Evolutionary conservation across 2,888 invertebrate genomes (phyloP).

Genomic region (Hemaris fuciformis): DNA sequence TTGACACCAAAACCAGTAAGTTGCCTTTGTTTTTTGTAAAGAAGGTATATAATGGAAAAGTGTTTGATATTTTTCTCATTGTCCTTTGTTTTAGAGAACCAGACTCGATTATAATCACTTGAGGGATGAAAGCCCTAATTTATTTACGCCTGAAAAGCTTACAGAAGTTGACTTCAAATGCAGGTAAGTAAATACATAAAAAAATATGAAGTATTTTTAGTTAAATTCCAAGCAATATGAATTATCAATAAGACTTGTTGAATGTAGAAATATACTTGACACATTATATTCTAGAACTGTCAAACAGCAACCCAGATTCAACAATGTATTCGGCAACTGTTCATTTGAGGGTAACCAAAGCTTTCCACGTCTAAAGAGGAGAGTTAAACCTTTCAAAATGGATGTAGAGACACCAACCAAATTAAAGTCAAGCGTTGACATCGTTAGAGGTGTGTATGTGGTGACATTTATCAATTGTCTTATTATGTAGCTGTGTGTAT

Average conservation of each 20-base stretch:
- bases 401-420: slow-evolving; percentile 70
- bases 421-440: slow-evolving; percentile 66
- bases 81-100: slow-evolving; percentile 44
- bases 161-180: slow-evolving; percentile 55
- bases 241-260: background rate
- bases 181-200: slow-evolving; percentile 47
- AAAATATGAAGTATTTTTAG: background rate
- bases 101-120: slow-evolving; percentile 40
- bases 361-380: slow-evolving; percentile 76
- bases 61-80: slow-evolving; percentile 13
- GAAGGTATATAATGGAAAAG: background rate
- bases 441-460: slow-evolving; percentile 73
- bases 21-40: slow-evolving; percentile 21
- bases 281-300: slow-evolving; percentile 48
- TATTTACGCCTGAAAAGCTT: slow-evolving; percentile 57
- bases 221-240: background rate
- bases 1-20: slow-evolving; percentile 71
- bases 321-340: slow-evolving; percentile 56
- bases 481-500: no score
- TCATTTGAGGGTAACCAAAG: slow-evolving; percentile 85
- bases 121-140: slow-evolving; percentile 55
- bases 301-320: slow-evolving; percentile 48
- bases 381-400: slow-evolving; percentile 60
- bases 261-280: slow-evolving; percentile 2
- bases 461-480: background rate